Evolutionary conservation across 2,113 vertebrate species (phyloP), one percentile per base, ranked within the genome.

Genomic region (Oxyura jamaicensis): DNA sequence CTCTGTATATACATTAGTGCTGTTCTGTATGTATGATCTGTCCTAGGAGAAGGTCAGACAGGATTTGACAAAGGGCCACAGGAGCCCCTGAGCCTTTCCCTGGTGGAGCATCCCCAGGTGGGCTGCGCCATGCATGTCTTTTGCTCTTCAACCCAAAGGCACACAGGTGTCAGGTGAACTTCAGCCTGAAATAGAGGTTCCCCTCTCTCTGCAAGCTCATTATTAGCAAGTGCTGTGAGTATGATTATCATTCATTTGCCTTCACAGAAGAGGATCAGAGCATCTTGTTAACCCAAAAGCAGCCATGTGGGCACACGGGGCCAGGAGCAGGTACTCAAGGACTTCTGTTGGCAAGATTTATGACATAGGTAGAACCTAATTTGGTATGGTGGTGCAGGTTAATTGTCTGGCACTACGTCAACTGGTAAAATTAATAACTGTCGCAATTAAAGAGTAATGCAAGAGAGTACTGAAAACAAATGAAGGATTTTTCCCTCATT

Each of bases 281-380:
- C 25, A 39, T 65, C 77, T 1, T 8, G 39, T 31, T 78, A 73
- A 41, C 63, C 33, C 74, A 59, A 55, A 44, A 35, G 31, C 13
- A 67, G 17, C 3, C 44, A 69, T 20, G 35, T 20, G 25, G 74
- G 18, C 14, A 20, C 8, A 0, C 0, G 0, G 14, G 44, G 17
- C 63, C 73, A 74, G 73, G 50, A 91, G 36, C 59, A 71, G 50
- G 65, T 1, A 17, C 33, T 69, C 13, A 0, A 7, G 46, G 68
- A 11, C 60, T 86, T 94, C 41, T 50, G 28, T 48, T 91, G 63
- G 22, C 62, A 58, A 44, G 14, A 63, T 62, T 76, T 82, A 42
- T 33, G 77, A 52, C 13, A 59, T 4, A 31, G 33, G 33, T n/a
- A 58, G 7, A 0, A 2, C n/a, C 35, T 46, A 29, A 41, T 55